Evolutionary conservation across 2,797 vertebrate genomes (phyloP).

Genomic region (Halcyon chelicuti): DNA sequence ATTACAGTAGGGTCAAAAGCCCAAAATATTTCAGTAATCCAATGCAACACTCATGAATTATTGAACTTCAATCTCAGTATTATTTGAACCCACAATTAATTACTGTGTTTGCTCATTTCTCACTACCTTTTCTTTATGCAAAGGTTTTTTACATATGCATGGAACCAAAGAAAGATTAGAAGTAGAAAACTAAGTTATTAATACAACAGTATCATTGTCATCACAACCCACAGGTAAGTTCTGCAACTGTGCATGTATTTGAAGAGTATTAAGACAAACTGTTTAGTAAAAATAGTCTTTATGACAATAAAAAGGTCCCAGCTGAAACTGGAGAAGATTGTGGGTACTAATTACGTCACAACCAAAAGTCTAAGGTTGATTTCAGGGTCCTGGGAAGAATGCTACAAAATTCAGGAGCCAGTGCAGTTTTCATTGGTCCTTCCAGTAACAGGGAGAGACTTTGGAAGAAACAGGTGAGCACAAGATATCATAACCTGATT

Average conservation of each 20-base stretch:
- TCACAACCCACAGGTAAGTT: background rate
- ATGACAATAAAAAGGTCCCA: background rate
- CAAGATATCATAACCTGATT: background rate
- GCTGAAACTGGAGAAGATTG: background rate
- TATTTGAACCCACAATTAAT: background rate
- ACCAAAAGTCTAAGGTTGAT: background rate
- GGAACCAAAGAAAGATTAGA: background rate
- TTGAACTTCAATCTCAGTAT: background rate
- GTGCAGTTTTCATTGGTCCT: background rate
- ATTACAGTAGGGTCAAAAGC: background rate
- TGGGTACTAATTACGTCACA: background rate
- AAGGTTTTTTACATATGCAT: background rate
- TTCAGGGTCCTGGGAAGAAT: background rate
- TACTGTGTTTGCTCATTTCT: background rate
- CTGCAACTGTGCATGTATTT: background rate
- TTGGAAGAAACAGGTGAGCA: background rate
- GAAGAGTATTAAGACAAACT: background rate
- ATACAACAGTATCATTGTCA: background rate
- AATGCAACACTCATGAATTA: background rate
- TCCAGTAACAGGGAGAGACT: background rate
- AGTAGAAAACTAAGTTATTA: background rate
- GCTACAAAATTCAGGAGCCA: background rate
- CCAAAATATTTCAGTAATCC: background rate
- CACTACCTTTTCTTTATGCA: background rate
- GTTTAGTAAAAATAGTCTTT: background rate